These are phyloP conservation scores for Lutraria lutraria DNA, from an alignment of 2,888 invertebrate genomes.

Conservation along the genomic window DNA sequence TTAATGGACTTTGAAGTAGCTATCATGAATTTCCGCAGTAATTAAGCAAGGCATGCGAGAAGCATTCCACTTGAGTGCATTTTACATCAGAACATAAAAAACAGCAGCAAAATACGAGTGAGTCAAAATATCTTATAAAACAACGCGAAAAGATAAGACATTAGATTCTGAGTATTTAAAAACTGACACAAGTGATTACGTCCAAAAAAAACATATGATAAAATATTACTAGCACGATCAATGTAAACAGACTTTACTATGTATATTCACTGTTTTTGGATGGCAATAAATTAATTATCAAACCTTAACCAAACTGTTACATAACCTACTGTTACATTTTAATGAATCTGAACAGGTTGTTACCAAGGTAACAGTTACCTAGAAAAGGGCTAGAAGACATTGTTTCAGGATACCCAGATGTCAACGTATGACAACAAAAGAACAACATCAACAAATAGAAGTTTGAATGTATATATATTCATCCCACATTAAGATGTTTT, in stretches of 20 bases:
- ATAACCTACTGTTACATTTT: not conserved
- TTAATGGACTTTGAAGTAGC: not conserved
- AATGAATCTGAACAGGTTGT: not conserved
- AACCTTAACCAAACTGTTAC: not conserved
- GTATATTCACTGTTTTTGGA: not conserved
- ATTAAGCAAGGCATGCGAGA: conserved; percentile 5
- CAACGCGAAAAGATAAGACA: not conserved
- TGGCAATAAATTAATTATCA: not conserved
- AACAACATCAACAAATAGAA: too few relatives aligned
- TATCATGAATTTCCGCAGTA: conserved; percentile 16
- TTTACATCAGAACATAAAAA: not conserved
- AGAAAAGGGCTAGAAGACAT: too few relatives aligned
- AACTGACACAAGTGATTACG: not conserved
- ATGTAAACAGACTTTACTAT: too few relatives aligned
- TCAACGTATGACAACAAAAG: too few relatives aligned
- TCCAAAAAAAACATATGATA: not conserved
- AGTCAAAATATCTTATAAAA: not conserved
- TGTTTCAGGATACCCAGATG: too few relatives aligned
- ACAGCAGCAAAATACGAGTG: not conserved
- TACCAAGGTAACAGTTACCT: too few relatives aligned
- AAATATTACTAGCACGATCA: too few relatives aligned
- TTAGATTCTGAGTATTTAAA: not conserved
- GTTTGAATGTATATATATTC: too few relatives aligned
- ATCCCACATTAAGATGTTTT: too few relatives aligned
- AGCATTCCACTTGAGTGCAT: conserved; percentile 1